Base-by-base conservation (phyloP, 2,113 vertebrate species). In the Phyllostomus discolor region DNA sequence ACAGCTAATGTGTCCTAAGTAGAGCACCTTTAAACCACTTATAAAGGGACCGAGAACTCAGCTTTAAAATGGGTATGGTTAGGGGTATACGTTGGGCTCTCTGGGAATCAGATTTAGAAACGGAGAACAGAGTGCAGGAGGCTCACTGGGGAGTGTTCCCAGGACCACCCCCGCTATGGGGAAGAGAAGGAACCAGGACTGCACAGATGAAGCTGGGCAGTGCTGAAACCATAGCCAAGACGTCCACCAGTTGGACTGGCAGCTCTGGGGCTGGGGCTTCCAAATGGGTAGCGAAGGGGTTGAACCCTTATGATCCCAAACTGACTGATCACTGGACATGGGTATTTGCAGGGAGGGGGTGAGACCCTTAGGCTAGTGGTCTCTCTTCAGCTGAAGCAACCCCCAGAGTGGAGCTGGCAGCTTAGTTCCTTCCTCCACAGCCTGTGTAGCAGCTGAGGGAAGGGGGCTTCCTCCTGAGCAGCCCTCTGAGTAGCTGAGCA, bases 141-240 rank as follows among this genome's bases (percentile, higher is more conserved):
- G 50, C 43, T 72, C 19, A 5, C 1, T 54, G 78, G 43, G 20
- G 16, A 9, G 16, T 6, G 4, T 31, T 17, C 64, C 28, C 7
- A 41, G 72, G 26, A 35, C 31, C 38, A 72, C n/a, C 2, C 48
- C 19, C 35, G 41, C 43, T 0, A 3, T 31, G 59, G 9, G 46
- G 50, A 48, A 64, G 81, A 52, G 48, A 31, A 64, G 43, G 48
- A 26, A 33, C 4, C 11, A 28, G 31, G 22, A 46, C 16, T 16
- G 9, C 7, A 5, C 57, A 46, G 57, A 35, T 59, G 38, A 48
- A 66, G 38, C 3, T 10, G 31, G 26, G 41, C 28, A 43, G 46
- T 10, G 28, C 46, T 26, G 31, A 88, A 64, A 54, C 38, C n/a
- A 50, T 10, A 35, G 15, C 26, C 22, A n/a, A 85, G 62, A 31